Evolutionary conservation across 2,888 invertebrate genomes (phyloP).

Genomic region (Calephelis perditalis): DNA sequence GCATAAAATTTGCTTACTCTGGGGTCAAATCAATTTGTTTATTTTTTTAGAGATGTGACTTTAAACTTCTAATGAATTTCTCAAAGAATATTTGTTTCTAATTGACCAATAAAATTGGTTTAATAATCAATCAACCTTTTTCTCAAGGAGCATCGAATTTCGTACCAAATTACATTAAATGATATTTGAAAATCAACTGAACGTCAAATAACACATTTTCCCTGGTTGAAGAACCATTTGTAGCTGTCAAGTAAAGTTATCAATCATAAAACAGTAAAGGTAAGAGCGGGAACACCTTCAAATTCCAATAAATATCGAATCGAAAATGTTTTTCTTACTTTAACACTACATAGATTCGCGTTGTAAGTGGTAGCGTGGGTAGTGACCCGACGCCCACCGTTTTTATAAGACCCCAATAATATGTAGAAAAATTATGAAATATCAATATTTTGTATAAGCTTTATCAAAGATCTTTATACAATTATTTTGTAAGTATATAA

Average conservation of each 20-base stretch:
- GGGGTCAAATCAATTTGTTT: no score
- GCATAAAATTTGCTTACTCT: no score
- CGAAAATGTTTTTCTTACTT: constrained; percentile 20
- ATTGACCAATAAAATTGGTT: no score
- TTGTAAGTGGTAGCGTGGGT: background rate
- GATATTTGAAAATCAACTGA: constrained; percentile 21
- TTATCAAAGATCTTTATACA: no score
- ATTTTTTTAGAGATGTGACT: no score
- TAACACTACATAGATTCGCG: background rate
- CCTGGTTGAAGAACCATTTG: constrained; percentile 30
- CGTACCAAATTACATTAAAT: background rate
- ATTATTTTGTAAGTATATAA: no score
- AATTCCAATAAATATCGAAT: constrained; percentile 28
- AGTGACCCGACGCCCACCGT: background rate
- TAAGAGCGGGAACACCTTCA: constrained; percentile 25
- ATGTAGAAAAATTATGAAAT: background rate
- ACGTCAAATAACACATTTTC: constrained; percentile 27
- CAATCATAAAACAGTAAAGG: constrained; percentile 34
- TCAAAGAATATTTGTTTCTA: no score
- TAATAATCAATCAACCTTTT: background rate
- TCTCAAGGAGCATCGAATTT: background rate
- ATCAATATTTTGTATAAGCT: background rate
- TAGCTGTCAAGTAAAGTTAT: constrained; percentile 29
- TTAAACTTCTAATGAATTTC: no score
- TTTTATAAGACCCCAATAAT: background rate